phyloP scores from a whole-genome alignment of 2,797 vertebrate species.

The Garrulus glandarius region DNA sequence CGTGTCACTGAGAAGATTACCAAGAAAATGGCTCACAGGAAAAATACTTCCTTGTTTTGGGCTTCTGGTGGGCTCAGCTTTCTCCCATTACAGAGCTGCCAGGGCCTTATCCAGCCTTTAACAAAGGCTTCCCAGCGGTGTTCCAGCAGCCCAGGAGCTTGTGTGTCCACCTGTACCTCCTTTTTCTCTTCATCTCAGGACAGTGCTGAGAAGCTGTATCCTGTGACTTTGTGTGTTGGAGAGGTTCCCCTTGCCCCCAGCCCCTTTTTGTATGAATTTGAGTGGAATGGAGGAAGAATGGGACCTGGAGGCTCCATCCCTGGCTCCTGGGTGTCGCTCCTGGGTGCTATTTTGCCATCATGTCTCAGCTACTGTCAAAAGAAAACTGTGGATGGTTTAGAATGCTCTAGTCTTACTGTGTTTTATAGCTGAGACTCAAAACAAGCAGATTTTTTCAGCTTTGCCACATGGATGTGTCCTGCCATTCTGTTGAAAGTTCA shows the following conservation, averaged over 20 bases:
- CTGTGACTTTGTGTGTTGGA: fast-evolving
- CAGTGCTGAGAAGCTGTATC: neutral
- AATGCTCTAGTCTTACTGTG: neutral
- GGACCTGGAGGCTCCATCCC: neutral
- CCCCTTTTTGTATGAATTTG: neutral
- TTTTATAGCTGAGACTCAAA: neutral
- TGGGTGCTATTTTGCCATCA: neutral
- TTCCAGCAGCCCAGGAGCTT: neutral
- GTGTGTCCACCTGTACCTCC: fast-evolving
- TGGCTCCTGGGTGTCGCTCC: neutral
- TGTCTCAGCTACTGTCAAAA: neutral
- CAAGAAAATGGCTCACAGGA: constrained; percentile 53
- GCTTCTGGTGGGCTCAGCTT: neutral
- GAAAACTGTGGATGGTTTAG: neutral
- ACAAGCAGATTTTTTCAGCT: neutral
- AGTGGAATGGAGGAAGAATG: neutral
- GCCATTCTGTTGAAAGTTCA: neutral
- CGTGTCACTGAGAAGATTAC: constrained; percentile 63
- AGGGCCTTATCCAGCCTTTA: neutral
- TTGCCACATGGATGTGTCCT: neutral
- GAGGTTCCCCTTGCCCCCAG: neutral
- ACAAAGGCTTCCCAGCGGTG: fast-evolving
- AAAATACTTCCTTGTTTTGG: constrained; percentile 33
- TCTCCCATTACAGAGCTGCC: neutral
- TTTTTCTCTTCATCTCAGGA: neutral